A percentile compares a stretch with the other conserved stretches of the same genome.
Evolutionary conservation across 2,888 invertebrate genomes (phyloP).

Genomic region (Mayetiola destructor): DNA sequence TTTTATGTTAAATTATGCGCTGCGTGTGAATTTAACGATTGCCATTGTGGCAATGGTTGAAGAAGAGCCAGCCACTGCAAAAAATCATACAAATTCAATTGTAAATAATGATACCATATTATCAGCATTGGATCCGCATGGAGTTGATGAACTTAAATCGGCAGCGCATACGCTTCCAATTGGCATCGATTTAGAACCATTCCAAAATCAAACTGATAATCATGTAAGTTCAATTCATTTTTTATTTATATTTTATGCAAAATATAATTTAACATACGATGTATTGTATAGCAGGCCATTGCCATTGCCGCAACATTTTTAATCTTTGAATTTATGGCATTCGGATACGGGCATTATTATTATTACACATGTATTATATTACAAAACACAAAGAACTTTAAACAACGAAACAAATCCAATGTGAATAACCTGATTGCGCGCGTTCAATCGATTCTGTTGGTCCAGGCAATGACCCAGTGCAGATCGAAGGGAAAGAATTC

Average conservation of each 20-base stretch:
- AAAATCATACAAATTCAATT: background rate
- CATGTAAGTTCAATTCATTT: background rate
- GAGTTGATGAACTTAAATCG: background rate
- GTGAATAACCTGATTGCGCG: background rate
- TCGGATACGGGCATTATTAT: too few relatives aligned
- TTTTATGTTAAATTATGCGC: slow-evolving; percentile 81
- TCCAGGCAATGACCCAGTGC: background rate
- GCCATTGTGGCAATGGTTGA: slow-evolving; percentile 71
- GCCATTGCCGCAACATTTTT: too few relatives aligned
- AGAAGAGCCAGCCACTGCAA: slow-evolving; percentile 20
- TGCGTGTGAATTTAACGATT: slow-evolving; percentile 73
- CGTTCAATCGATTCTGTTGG: background rate
- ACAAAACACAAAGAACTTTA: too few relatives aligned
- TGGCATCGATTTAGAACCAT: background rate
- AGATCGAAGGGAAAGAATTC: background rate
- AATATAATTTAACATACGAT: too few relatives aligned
- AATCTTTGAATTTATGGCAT: too few relatives aligned
- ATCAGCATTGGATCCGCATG: background rate
- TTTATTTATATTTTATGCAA: too few relatives aligned
- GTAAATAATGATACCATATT: background rate
- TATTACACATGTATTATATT: too few relatives aligned
- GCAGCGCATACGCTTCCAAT: background rate
- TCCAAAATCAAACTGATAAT: background rate
- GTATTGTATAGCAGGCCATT: too few relatives aligned
- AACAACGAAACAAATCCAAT: too few relatives aligned